phyloP scores from a whole-genome alignment of 2,113 vertebrate species.

The Axis porcinus region DNA sequence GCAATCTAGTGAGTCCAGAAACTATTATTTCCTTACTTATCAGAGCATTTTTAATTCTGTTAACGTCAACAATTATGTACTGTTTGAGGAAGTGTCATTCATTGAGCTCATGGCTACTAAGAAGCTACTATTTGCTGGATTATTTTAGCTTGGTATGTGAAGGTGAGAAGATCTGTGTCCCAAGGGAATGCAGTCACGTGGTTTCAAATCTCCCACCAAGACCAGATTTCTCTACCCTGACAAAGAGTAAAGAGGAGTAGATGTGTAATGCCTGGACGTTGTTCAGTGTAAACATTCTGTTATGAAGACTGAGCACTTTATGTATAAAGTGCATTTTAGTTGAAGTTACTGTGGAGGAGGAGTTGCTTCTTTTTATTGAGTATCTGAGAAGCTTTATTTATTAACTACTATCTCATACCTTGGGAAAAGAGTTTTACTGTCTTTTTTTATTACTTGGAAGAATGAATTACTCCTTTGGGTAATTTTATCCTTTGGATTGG shows the following conservation, averaged over 20 bases:
- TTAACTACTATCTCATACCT: neutral
- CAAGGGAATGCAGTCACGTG: neutral
- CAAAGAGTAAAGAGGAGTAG: neutral
- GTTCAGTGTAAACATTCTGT: neutral
- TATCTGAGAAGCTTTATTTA: conserved; percentile 10
- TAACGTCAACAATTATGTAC: neutral
- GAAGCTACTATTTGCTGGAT: neutral
- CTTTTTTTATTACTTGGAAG: conserved; percentile 3
- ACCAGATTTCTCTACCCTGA: neutral
- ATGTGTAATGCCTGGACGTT: neutral
- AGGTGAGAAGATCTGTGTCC: neutral
- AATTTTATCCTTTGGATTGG: neutral
- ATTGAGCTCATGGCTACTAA: neutral
- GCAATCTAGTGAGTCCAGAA: neutral
- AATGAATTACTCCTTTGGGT: neutral
- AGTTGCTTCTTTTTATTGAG: neutral
- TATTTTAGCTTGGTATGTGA: neutral
- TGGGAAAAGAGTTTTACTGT: neutral
- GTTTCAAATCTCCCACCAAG: neutral
- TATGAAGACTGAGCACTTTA: neutral
- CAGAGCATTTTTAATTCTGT: neutral
- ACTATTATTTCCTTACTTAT: neutral
- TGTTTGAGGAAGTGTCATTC: neutral
- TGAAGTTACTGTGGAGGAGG: neutral
- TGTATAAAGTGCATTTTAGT: neutral